phyloP scores from a whole-genome alignment of 1,140 invertebrate species.

The Wasmannia auropunctata region DNA sequence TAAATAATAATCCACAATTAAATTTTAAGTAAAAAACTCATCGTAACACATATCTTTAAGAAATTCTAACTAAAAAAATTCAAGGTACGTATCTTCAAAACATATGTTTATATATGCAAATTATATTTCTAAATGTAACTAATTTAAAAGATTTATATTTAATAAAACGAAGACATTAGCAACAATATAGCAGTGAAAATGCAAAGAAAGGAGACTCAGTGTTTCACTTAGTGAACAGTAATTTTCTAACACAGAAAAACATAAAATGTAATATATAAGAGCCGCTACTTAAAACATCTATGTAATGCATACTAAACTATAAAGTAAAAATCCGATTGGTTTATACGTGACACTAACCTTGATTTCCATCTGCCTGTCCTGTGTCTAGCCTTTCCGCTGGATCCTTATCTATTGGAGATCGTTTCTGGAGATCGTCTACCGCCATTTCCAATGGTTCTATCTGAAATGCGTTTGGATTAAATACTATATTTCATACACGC shows the following conservation, averaged over 20 bases:
- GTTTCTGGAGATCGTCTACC: slow-evolving; percentile 75
- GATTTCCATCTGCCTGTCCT: slow-evolving; percentile 73
- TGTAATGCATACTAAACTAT: not conserved
- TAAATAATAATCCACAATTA: not conserved
- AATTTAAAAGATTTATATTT: not conserved
- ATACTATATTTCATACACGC: not conserved
- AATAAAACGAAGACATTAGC: not conserved
- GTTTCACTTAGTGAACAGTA: not conserved
- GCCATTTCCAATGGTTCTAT: slow-evolving; percentile 79
- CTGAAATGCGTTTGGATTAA: slow-evolving; percentile 63
- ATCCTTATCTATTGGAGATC: slow-evolving; percentile 71
- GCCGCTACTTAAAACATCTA: not conserved
- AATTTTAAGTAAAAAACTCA: not conserved
- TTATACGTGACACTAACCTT: slow-evolving; percentile 73
- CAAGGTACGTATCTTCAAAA: not conserved
- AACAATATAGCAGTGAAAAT: slow-evolving; percentile 7
- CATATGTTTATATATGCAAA: not conserved
- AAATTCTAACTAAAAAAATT: not conserved
- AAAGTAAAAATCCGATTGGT: not conserved
- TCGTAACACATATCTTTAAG: not conserved
- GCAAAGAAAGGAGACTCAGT: not conserved
- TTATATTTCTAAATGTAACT: not conserved
- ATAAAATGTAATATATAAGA: slow-evolving; percentile 8
- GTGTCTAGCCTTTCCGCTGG: slow-evolving; percentile 73
- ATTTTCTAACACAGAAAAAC: slow-evolving; percentile 5